Evolutionary conservation across 2,113 vertebrate genomes (phyloP).

Genomic region (Callionymus lyra): DNA sequence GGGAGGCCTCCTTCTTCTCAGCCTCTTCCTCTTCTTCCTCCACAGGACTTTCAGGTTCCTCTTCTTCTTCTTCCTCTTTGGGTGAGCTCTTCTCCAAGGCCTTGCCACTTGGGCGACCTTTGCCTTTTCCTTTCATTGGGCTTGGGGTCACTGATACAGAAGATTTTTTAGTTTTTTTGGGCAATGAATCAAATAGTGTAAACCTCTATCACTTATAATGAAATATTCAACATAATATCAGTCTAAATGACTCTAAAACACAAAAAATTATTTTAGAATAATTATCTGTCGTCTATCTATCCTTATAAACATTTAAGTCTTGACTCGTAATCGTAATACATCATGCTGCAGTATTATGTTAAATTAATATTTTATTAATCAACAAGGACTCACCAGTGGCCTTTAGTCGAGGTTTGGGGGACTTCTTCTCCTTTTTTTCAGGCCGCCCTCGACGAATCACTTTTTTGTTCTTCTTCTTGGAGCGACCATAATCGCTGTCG

Average conservation of each 20-base stretch:
- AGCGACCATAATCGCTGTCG: slow-evolving; percentile 94
- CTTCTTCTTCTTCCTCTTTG: slow-evolving; percentile 83
- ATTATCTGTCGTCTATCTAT: too few relatives aligned
- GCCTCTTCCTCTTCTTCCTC: slow-evolving; percentile 74
- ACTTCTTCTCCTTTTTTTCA: slow-evolving; percentile 97
- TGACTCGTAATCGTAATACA: too few relatives aligned
- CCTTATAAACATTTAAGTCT: too few relatives aligned
- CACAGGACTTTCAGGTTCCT: slow-evolving; percentile 76
- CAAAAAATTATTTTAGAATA: too few relatives aligned
- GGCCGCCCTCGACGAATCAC: slow-evolving; percentile 77
- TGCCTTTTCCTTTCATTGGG: slow-evolving; percentile 96
- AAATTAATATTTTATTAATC: too few relatives aligned
- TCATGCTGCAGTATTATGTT: too few relatives aligned
- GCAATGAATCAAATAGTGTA: too few relatives aligned
- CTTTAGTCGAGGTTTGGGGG: slow-evolving; percentile 96
- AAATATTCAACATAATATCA: too few relatives aligned
- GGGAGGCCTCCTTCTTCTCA: slow-evolving; percentile 79
- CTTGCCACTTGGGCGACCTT: slow-evolving; percentile 92
- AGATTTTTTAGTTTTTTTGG: background rate
- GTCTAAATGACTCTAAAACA: too few relatives aligned
- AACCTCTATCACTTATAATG: too few relatives aligned
- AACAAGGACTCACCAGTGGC: slow-evolving; percentile 87
- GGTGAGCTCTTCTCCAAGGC: slow-evolving; percentile 88
- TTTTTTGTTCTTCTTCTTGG: slow-evolving; percentile 96
- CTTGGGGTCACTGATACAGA: slow-evolving; percentile 82